Evolutionary conservation across 2,888 invertebrate genomes (phyloP).

Genomic region (Sesamia inferens): DNA sequence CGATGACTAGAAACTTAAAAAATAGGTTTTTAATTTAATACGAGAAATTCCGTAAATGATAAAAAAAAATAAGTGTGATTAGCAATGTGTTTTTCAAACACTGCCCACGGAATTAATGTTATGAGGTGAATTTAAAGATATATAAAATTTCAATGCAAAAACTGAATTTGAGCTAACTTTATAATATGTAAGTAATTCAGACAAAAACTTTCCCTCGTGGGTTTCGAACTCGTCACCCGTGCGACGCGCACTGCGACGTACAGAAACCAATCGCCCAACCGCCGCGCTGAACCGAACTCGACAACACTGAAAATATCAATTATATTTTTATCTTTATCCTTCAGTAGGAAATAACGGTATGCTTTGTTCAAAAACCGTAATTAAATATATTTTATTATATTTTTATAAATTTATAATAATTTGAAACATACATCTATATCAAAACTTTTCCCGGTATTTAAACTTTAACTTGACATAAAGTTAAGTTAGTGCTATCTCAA

Average conservation of each 20-base stretch:
- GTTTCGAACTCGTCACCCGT: slow-evolving; percentile 1
- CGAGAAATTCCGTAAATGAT: no score
- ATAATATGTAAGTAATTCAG: background rate
- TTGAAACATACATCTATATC: background rate
- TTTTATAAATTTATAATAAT: background rate
- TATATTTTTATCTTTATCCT: no score
- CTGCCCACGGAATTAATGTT: background rate
- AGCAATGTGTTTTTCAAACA: background rate
- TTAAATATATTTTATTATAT: no score
- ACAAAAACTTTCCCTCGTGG: background rate
- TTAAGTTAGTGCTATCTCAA: slow-evolving; percentile 23
- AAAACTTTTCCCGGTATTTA: slow-evolving; percentile 5
- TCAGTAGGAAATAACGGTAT: no score
- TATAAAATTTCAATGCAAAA: no score
- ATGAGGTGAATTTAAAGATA: background rate
- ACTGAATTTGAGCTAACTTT: no score
- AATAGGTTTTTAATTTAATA: background rate
- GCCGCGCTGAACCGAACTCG: no score
- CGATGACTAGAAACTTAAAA: background rate
- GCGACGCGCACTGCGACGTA: background rate
- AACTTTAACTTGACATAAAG: slow-evolving; percentile 20
- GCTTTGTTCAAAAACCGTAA: no score
- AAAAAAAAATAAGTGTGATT: background rate
- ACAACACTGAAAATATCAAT: background rate
- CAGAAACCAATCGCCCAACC: background rate